Evolutionary conservation across 2,888 invertebrate species (phyloP).

Genomic region (Diogma glabrata): DNA sequence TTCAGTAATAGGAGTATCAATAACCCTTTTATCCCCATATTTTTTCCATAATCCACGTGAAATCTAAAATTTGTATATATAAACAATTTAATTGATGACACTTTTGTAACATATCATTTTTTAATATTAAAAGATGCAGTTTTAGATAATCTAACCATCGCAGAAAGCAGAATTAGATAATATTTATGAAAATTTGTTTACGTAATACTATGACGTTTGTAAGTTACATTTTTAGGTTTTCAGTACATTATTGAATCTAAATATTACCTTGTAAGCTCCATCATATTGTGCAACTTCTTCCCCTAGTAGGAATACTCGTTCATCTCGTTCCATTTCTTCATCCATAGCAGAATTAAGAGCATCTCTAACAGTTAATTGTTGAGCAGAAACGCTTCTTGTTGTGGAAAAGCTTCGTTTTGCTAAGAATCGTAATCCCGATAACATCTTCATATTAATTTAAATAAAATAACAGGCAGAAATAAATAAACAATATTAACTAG

Average conservation of each 20-base stretch:
- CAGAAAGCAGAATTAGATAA: neutral
- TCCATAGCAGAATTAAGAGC: conserved; percentile 92
- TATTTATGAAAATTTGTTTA: conserved; percentile 7
- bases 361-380: conserved; percentile 88
- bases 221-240: no score
- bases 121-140: neutral
- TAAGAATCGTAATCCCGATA: conserved; percentile 31
- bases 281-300: conserved; percentile 99
- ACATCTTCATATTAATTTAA: conserved; percentile 19
- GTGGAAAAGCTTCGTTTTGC: conserved; percentile 42
- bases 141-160: conserved; percentile 3
- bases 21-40: conserved; percentile 90
- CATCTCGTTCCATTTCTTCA: conserved; percentile 92
- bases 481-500: neutral
- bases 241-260: neutral
- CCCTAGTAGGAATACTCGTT: conserved; percentile 80
- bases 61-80: conserved; percentile 24
- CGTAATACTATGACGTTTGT: conserved; percentile 6
- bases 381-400: conserved; percentile 36
- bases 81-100: neutral
- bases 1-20: conserved; percentile 98
- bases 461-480: neutral
- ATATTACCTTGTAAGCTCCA: conserved; percentile 84
- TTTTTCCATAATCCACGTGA: conserved; percentile 92
- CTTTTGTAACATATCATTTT: neutral